phyloP scores from a whole-genome alignment of 2,888 invertebrate genomes.

The Catocala fraxini region DNA sequence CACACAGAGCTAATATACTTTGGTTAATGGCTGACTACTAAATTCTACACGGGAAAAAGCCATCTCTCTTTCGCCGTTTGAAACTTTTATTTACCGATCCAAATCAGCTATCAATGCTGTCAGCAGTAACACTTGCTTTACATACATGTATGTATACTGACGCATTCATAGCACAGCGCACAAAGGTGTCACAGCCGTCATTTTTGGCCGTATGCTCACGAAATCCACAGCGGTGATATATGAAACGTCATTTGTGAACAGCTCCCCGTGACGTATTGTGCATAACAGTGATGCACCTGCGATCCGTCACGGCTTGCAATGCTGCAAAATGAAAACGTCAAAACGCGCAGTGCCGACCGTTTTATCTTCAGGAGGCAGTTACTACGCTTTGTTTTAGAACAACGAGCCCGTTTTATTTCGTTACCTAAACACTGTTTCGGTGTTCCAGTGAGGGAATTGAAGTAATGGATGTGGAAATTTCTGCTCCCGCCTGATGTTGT shows the following conservation, averaged over 20 bases:
- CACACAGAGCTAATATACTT: too few species aligned
- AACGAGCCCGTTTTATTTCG: slow-evolving; percentile 31
- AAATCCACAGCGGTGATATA: slow-evolving; percentile 54
- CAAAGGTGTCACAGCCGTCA: slow-evolving; percentile 47
- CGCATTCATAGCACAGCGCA: slow-evolving; percentile 16
- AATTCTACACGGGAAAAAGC: background rate
- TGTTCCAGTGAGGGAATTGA: slow-evolving; percentile 25
- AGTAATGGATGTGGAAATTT: slow-evolving; percentile 42
- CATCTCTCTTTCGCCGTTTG: background rate
- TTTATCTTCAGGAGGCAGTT: slow-evolving; percentile 40
- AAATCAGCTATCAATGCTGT: slow-evolving; percentile 31
- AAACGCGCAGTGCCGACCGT: slow-evolving; percentile 28
- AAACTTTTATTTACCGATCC: slow-evolving; percentile 1
- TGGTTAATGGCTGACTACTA: too few species aligned
- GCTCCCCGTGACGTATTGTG: slow-evolving; percentile 51
- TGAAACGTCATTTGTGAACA: slow-evolving; percentile 57
- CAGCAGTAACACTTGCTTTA: slow-evolving; percentile 29
- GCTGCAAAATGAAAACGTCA: slow-evolving; percentile 63
- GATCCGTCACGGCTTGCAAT: slow-evolving; percentile 52
- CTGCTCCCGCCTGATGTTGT: slow-evolving; percentile 13
- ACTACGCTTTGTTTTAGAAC: slow-evolving; percentile 36
- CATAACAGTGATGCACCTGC: slow-evolving; percentile 60
- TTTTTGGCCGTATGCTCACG: slow-evolving; percentile 45
- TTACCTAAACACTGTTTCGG: slow-evolving; percentile 33
- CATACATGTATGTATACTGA: slow-evolving; percentile 16